Evolutionary conservation across 2,797 vertebrate species (phyloP), one percentile per base, ranked within the genome.

Genomic region (Nannoperca australis): DNA sequence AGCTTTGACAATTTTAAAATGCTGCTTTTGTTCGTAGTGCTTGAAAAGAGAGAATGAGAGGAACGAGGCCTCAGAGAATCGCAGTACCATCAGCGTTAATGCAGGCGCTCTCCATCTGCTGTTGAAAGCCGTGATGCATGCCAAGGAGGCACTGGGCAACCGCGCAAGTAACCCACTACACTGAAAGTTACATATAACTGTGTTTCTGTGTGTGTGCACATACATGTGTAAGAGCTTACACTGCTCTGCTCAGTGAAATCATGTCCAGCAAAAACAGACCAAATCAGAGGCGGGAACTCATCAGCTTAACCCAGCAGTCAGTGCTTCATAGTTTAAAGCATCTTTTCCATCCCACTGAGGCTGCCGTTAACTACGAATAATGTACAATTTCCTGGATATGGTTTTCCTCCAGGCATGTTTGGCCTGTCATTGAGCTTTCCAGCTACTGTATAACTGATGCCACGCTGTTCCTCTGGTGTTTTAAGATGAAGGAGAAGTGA

Each of bases 81-180:
- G 9, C 54, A 7, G 83, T 32, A 42, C 81, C 93, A 94, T 95
- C 93, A 87, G 91, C 76, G 61, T 91, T 91, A 87, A 91, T 84
- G 80, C 92, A 93, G 93, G 73, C 82, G 38, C 79, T 71, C 77
- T 88, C 86, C 84, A 67, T 86, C 90, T 89, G 88, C 77, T 73
- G 85, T 7, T 12, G 32, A 59, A 68, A 58, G 70, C 65, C 11
- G 65, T 8, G 22, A 18, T 20, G 40, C 11, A 75, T 85, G 88
- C 91, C 92, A 91, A 88, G 80, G 76, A 85, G 32, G 70, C 76
- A 54, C 44, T 20, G 54, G 70, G 70, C 78, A 17, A 17, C 10
- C 6, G 11, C 44, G 20, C 64, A 12, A 51, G 55, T 10, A 47
- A 63, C 45, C 17, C 20, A 10, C 69, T 18, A 36, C 66, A 2